Evolutionary conservation across 2,113 vertebrate genomes (phyloP), one percentile per base, ranked within the genome.

Genomic region (Hemiprocne comata): DNA sequence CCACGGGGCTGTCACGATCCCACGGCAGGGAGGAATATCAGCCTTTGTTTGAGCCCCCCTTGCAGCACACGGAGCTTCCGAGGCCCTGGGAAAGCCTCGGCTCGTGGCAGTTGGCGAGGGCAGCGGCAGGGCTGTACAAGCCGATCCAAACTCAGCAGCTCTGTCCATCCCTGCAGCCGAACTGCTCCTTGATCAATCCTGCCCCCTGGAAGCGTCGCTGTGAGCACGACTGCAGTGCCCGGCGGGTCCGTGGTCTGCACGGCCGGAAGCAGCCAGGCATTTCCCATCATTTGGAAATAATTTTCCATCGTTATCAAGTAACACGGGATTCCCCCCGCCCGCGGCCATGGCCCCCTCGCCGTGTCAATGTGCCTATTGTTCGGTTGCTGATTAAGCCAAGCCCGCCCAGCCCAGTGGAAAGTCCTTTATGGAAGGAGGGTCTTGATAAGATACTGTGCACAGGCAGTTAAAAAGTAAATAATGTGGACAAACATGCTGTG

Each of bases 281-380:
- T 91, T 65, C 81, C 92, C 69, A 85, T 75, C 36, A 9, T 73
- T 74, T 76, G 83, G 86, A 89, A 95, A 60, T 50, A 6, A 72
- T 65, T 95, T 95, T 76, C 94, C 84, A 50, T 85, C 17, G 1
- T 60, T 93, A 82, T 62, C 66, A 36, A 38, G 34, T 50, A 36
- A 14, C 80, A 75, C 13, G 2, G 67, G 65, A 78, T 95, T 82
- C 44, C 62, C 33, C 34, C 46, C 3, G 24, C 26, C 17, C 4
- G 0, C 60, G 1, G 48, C 0, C 4, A 2, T 17, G 3, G 51
- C 55, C 58, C 48, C 73, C 0, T 0, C 9, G 1, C 40, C 3
- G 0, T 29, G 1, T 92, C 40, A 55, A n/a, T 53, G 54, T 29
- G 12, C 24, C 85, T 57, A 33, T 54, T 81, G 55, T 92, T 77